These are phyloP conservation scores for Nyctereutes procyonoides DNA, from an alignment of 2,113 vertebrate species.

Conservation along the genomic window DNA sequence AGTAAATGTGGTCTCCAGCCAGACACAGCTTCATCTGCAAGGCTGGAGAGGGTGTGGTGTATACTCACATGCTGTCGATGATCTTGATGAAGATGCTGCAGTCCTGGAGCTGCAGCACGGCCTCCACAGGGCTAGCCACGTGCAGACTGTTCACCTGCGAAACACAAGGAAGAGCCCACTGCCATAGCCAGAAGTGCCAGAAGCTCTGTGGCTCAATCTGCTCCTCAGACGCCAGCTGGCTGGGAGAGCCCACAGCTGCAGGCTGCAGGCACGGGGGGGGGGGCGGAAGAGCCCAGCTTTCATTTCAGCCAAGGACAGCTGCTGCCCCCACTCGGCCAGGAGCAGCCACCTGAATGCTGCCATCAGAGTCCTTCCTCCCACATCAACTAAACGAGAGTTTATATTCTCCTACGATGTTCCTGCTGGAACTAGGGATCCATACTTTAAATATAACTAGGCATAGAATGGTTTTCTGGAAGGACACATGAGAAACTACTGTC, in stretches of 20 bases:
- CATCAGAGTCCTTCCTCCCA: background rate
- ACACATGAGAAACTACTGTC: background rate
- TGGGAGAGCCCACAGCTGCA: background rate
- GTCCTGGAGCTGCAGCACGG: conserved; percentile 88
- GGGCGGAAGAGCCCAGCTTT: background rate
- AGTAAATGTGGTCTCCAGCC: background rate
- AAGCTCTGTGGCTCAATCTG: background rate
- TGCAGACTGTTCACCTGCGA: conserved; percentile 90
- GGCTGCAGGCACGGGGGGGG: too few species aligned
- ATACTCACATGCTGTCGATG: conserved; percentile 91
- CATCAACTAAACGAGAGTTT: background rate
- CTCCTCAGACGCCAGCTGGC: background rate
- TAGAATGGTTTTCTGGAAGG: conserved; percentile 29
- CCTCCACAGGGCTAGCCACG: conserved; percentile 80
- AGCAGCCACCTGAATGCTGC: background rate
- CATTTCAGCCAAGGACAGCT: background rate
- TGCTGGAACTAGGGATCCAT: background rate
- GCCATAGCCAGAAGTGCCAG: background rate
- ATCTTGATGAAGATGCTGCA: conserved; percentile 88
- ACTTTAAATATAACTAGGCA: background rate
- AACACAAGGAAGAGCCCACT: background rate
- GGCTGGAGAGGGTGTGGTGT: background rate
- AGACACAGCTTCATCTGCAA: background rate
- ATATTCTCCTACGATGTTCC: background rate
- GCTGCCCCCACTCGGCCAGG: background rate